Percentiles rank a stretch among this genome's conserved stretches.
These are phyloP conservation scores for Abrostola tripartita DNA, from an alignment of 2,888 invertebrate species.

Conservation along the genomic window DNA sequence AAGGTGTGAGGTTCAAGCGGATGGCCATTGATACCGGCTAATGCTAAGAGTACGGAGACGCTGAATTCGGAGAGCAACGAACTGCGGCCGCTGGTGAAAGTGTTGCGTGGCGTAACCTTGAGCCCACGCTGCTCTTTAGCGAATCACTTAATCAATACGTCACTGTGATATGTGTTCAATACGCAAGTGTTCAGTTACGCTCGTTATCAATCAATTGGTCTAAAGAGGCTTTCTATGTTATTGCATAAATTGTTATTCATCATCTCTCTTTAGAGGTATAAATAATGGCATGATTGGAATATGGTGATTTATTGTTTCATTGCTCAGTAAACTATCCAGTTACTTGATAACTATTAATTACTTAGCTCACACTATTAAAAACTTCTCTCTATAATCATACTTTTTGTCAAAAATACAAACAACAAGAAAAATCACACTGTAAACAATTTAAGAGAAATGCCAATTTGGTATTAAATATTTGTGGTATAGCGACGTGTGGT, in stretches of 20 bases:
- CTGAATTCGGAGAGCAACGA: slow-evolving; percentile 87
- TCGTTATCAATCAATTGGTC: slow-evolving; percentile 39
- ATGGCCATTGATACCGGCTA: slow-evolving; percentile 64
- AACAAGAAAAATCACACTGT: slow-evolving; percentile 5
- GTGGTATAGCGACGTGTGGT: slow-evolving; percentile 36
- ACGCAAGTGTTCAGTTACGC: slow-evolving; percentile 54
- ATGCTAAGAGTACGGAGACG: slow-evolving; percentile 62
- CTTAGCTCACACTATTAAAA: not conserved
- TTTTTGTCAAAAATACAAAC: slow-evolving; percentile 5
- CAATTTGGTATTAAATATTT: slow-evolving; percentile 46
- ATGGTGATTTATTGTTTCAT: slow-evolving; percentile 2
- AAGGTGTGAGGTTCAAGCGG: slow-evolving; percentile 65
- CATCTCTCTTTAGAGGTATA: not conserved
- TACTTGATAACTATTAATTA: not conserved
- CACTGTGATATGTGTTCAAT: slow-evolving; percentile 64
- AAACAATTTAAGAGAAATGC: slow-evolving; percentile 31
- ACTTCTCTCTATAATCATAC: not conserved
- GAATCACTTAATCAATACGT: slow-evolving; percentile 83
- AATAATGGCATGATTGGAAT: slow-evolving; percentile 13
- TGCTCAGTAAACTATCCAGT: slow-evolving; percentile 7
- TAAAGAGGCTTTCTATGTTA: slow-evolving; percentile 27
- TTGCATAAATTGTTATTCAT: slow-evolving; percentile 13
- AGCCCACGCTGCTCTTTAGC: slow-evolving; percentile 77
- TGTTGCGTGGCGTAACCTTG: slow-evolving; percentile 86
- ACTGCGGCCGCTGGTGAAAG: slow-evolving; percentile 82